These are phyloP conservation scores for Gymnorhina tibicen DNA, from an alignment of 2,113 vertebrate species.

Conservation along the genomic window DNA sequence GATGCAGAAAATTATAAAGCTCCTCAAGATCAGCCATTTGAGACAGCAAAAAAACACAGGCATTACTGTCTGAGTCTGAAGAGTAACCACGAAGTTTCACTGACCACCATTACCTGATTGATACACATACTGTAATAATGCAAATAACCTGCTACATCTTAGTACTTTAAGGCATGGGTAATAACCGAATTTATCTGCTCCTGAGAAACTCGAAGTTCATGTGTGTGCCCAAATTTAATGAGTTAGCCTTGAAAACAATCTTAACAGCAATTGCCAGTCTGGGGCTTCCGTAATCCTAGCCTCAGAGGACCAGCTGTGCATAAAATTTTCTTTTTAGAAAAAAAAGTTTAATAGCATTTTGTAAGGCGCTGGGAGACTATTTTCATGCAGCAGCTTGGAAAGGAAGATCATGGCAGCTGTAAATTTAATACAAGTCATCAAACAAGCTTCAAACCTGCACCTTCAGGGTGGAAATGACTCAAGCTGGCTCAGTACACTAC, in stretches of 20 bases:
- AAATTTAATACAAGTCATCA: slow-evolving; percentile 79
- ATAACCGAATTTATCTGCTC: background rate
- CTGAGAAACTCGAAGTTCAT: background rate
- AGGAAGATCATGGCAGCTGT: slow-evolving; percentile 74
- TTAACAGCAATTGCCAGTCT: slow-evolving; percentile 24
- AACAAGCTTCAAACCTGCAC: slow-evolving; percentile 75
- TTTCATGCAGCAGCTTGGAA: slow-evolving; percentile 66
- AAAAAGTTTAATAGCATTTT: slow-evolving; percentile 68
- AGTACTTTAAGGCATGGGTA: background rate
- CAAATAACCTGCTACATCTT: background rate
- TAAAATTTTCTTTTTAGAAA: slow-evolving; percentile 23
- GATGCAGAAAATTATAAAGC: background rate
- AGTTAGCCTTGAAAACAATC: background rate
- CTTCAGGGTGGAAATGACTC: slow-evolving; percentile 75
- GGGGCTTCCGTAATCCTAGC: background rate
- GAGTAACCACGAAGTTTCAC: background rate
- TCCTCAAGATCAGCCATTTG: background rate
- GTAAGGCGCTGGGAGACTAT: slow-evolving; percentile 37
- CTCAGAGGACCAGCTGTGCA: slow-evolving; percentile 33
- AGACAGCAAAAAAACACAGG: background rate
- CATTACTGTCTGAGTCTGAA: background rate
- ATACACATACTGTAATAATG: background rate
- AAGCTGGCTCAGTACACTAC: slow-evolving; percentile 58
- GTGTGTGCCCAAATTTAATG: background rate
- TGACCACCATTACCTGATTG: background rate